These are phyloP conservation scores for Oryzias dopingdopingensis DNA, from an alignment of 2,797 vertebrate genomes.

Conservation along the genomic window DNA sequence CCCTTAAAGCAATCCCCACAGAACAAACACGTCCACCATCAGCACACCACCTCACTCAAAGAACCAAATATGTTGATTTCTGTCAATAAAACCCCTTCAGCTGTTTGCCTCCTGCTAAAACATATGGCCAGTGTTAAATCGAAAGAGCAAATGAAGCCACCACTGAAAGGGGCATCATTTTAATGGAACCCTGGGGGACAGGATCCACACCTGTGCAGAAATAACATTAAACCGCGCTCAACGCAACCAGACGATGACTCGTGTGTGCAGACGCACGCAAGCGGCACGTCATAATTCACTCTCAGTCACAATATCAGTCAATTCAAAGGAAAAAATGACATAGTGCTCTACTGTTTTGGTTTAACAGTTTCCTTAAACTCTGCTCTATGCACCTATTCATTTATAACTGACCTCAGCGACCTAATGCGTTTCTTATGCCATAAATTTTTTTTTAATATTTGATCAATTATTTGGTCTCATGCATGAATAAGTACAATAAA, in stretches of 20 bases:
- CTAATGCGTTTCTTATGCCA: too few relatives aligned
- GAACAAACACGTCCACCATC: constrained; percentile 46
- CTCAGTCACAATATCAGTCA: constrained; percentile 1
- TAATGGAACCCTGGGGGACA: constrained; percentile 83
- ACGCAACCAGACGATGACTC: constrained; percentile 69
- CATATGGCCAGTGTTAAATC: constrained; percentile 83
- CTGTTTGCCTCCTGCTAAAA: constrained; percentile 82
- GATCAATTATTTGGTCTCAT: too few relatives aligned
- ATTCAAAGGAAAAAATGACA: too few relatives aligned
- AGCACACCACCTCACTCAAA: constrained; percentile 41
- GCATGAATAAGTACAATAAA: too few relatives aligned
- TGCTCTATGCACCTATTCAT: too few relatives aligned
- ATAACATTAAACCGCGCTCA: constrained; percentile 52
- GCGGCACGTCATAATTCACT: constrained; percentile 10
- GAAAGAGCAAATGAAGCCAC: constrained; percentile 76
- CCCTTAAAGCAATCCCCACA: constrained; percentile 58
- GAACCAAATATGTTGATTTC: constrained; percentile 83
- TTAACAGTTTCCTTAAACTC: too few relatives aligned
- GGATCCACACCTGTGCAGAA: constrained; percentile 79
- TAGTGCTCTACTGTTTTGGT: too few relatives aligned
- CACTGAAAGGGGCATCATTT: constrained; percentile 74
- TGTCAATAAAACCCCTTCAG: constrained; percentile 84
- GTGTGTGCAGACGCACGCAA: constrained; percentile 21
- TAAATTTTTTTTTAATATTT: too few relatives aligned
- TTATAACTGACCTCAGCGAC: too few relatives aligned